Conservation (phyloP, 2,888 invertebrate genomes). For the Acleris holmiana region DNA sequence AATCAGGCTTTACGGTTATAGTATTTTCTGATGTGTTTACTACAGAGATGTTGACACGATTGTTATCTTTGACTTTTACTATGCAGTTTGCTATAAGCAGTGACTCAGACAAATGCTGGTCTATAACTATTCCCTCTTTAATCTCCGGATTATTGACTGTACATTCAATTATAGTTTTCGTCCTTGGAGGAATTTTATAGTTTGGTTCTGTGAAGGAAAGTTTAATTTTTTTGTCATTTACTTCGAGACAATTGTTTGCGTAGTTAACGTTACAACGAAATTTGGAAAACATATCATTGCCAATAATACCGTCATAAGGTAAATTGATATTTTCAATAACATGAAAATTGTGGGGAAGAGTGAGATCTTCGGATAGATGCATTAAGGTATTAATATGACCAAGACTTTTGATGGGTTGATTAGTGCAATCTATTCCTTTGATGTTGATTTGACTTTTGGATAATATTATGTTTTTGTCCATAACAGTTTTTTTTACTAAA, state of each 20-base stretch:
- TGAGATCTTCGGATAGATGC: not conserved
- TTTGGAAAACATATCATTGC: slow-evolving; percentile 3
- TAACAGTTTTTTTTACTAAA: not conserved
- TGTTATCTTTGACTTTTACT: slow-evolving; percentile 36
- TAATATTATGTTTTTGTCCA: not conserved
- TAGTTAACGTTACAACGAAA: slow-evolving; percentile 5
- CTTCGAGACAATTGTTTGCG: slow-evolving; percentile 1
- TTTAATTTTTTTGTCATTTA: slow-evolving; percentile 1
- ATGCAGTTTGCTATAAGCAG: slow-evolving; percentile 40
- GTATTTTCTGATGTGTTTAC: slow-evolving; percentile 32
- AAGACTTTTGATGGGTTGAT: not conserved
- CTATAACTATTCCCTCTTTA: slow-evolving; percentile 40
- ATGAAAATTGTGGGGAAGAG: not conserved
- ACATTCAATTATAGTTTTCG: slow-evolving; percentile 37
- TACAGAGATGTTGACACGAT: slow-evolving; percentile 30
- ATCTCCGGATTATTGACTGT: slow-evolving; percentile 42
- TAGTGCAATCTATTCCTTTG: not conserved
- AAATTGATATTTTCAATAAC: not conserved
- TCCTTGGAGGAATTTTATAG: not conserved
- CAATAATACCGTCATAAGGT: not conserved
- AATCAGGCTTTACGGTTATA: not conserved
- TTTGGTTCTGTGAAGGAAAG: not conserved
- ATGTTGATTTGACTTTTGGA: not conserved
- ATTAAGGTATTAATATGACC: not conserved
- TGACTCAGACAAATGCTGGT: slow-evolving; percentile 32